Evolutionary conservation across 2,113 vertebrate species (phyloP).

Genomic region (Toxotes jaculatrix): DNA sequence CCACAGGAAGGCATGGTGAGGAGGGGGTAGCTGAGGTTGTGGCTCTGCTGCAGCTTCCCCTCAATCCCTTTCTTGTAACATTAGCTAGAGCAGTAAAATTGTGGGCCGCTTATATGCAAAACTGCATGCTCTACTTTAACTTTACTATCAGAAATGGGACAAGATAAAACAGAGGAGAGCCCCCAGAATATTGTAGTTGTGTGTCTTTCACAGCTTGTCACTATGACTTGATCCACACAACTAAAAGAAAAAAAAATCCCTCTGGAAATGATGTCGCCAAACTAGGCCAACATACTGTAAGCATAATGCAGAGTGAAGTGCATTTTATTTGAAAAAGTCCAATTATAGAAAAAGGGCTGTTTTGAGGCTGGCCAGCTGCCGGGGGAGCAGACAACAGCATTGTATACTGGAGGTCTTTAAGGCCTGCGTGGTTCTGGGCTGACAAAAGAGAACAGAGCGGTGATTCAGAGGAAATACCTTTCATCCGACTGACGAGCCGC

Average conservation of each 20-base stretch:
- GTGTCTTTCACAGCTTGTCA: constrained; percentile 50
- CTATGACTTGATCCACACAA: constrained; percentile 13
- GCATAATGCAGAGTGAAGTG: constrained; percentile 44
- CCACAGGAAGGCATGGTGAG: no score
- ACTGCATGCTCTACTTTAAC: constrained; percentile 50
- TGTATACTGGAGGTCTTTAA: constrained; percentile 59
- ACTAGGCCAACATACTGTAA: constrained; percentile 65
- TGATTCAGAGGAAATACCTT: constrained; percentile 84
- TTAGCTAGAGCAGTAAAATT: neutral
- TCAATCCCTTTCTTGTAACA: no score
- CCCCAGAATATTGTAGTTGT: constrained; percentile 35
- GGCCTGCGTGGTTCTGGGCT: constrained; percentile 23
- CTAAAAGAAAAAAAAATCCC: constrained; percentile 17
- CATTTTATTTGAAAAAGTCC: constrained; percentile 57
- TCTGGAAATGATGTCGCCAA: constrained; percentile 50
- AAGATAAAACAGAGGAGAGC: constrained; percentile 39
- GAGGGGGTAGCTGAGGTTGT: no score
- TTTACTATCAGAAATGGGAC: constrained; percentile 54
- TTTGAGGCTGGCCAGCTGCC: constrained; percentile 21
- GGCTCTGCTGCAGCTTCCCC: no score
- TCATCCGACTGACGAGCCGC: constrained; percentile 68
- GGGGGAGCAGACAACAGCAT: constrained; percentile 33
- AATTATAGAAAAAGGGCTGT: constrained; percentile 56
- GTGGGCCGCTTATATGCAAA: neutral
- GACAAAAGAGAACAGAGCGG: constrained; percentile 56